Conservation (phyloP, 2,888 invertebrate species). For the Machimus rusticus region DNA sequence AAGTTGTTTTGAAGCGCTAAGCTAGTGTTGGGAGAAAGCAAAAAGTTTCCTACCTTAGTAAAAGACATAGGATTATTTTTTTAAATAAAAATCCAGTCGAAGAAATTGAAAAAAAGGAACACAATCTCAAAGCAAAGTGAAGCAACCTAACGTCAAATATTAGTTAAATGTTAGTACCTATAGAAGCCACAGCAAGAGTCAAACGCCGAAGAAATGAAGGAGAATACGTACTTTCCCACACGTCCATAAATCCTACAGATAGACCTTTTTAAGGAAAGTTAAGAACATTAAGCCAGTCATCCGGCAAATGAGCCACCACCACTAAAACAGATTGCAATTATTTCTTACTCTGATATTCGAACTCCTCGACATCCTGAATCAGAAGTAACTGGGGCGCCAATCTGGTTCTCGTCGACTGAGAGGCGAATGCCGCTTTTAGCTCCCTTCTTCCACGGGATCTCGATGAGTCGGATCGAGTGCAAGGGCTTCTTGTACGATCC, state of each 20-base stretch:
- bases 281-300: neutral
- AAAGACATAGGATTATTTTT: neutral
- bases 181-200: slow-evolving; percentile 75
- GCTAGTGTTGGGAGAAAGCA: neutral
- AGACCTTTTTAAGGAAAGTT: slow-evolving; percentile 60
- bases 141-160: neutral
- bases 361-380: slow-evolving; percentile 69
- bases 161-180: slow-evolving; percentile 65
- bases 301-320: neutral
- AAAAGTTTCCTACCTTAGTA: neutral
- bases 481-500: slow-evolving; percentile 65
- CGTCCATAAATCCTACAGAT: slow-evolving; percentile 73
- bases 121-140: neutral
- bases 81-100: neutral
- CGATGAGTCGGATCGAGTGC: slow-evolving; percentile 85
- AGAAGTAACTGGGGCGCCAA: slow-evolving; percentile 49
- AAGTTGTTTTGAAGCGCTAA: too few relatives aligned
- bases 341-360: slow-evolving; percentile 74
- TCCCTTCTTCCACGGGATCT: slow-evolving; percentile 72
- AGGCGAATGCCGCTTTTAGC: slow-evolving; percentile 71
- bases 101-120: neutral
- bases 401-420: slow-evolving; percentile 54
- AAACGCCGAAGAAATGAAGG: slow-evolving; percentile 75
- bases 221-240: slow-evolving; percentile 73
- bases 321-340: slow-evolving; percentile 48